These are phyloP conservation scores for Channa striata DNA, from an alignment of 2,797 vertebrate genomes.

Conservation along the genomic window DNA sequence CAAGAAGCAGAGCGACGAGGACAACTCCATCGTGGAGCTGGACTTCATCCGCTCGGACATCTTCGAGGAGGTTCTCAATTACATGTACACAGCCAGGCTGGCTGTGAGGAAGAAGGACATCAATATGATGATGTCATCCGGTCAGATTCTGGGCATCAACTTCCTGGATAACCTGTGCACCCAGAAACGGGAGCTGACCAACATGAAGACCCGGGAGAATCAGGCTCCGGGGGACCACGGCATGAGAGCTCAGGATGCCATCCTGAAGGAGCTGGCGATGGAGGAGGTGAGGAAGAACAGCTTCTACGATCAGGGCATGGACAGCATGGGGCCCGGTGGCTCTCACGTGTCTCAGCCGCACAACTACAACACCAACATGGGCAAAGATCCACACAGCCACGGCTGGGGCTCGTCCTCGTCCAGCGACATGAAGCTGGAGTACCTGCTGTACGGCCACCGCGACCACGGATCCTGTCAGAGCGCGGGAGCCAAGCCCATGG, in stretches of 20 bases:
- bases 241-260: conserved; percentile 94
- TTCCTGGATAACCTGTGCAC: conserved; percentile 96
- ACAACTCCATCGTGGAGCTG: conserved; percentile 95
- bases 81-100: conserved; percentile 96
- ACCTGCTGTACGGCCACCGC: conserved; percentile 93
- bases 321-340: conserved; percentile 91
- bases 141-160: conserved; percentile 94
- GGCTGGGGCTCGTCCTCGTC: conserved; percentile 90
- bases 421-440: conserved; percentile 97
- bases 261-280: conserved; percentile 94
- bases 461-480: conserved; percentile 93
- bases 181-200: conserved; percentile 95
- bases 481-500: conserved; percentile 90
- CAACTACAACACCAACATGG: conserved; percentile 92
- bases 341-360: conserved; percentile 91
- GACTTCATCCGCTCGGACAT: conserved; percentile 97
- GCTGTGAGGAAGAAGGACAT: conserved; percentile 96
- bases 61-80: conserved; percentile 96
- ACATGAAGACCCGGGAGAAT: conserved; percentile 90
- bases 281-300: conserved; percentile 96
- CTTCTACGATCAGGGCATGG: conserved; percentile 95
- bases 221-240: conserved; percentile 93
- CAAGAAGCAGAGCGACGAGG: conserved; percentile 95
- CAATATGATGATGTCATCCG: conserved; percentile 97
- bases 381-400: conserved; percentile 93